phyloP scores from a whole-genome alignment of 2,797 vertebrate genomes.

The Nannoperca obscura region DNA sequence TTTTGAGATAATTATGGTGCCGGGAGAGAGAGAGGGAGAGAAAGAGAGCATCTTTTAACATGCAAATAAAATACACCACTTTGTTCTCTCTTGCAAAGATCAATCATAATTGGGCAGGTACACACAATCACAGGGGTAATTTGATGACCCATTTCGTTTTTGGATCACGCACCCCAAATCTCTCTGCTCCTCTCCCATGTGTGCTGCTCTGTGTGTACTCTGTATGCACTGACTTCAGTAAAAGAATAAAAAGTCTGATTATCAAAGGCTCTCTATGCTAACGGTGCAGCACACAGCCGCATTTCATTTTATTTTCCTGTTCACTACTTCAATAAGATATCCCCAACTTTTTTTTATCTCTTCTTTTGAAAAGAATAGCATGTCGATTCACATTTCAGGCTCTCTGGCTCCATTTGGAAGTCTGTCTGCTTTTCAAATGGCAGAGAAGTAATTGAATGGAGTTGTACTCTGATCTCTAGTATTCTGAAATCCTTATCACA shows the following conservation, averaged over 20 bases:
- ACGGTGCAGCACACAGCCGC: constrained; percentile 41
- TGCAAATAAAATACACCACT: constrained; percentile 87
- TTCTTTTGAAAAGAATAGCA: constrained; percentile 38
- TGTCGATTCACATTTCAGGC: constrained; percentile 39
- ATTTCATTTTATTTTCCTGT: constrained; percentile 54
- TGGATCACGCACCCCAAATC: constrained; percentile 77
- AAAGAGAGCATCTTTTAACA: constrained; percentile 81
- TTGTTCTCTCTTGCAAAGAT: constrained; percentile 85
- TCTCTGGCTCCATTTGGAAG: constrained; percentile 39
- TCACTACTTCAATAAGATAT: constrained; percentile 58
- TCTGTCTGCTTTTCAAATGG: constrained; percentile 48
- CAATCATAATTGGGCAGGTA: constrained; percentile 88
- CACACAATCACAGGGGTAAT: constrained; percentile 81
- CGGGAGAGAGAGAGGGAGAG: constrained; percentile 45
- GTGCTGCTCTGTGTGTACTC: constrained; percentile 59
- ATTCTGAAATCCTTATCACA: constrained; percentile 68
- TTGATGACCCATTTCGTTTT: constrained; percentile 84
- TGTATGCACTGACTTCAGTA: constrained; percentile 60
- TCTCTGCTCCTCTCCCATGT: constrained; percentile 56
- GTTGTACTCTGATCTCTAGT: constrained; percentile 68
- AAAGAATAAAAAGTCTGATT: constrained; percentile 69
- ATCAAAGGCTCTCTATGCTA: constrained; percentile 69
- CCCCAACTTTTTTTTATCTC: constrained; percentile 27
- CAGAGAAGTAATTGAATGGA: constrained; percentile 63
- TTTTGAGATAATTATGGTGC: constrained; percentile 85